These are phyloP conservation scores for Pseudochirops cupreus DNA, from an alignment of 2,797 vertebrate genomes.

Conservation along the genomic window DNA sequence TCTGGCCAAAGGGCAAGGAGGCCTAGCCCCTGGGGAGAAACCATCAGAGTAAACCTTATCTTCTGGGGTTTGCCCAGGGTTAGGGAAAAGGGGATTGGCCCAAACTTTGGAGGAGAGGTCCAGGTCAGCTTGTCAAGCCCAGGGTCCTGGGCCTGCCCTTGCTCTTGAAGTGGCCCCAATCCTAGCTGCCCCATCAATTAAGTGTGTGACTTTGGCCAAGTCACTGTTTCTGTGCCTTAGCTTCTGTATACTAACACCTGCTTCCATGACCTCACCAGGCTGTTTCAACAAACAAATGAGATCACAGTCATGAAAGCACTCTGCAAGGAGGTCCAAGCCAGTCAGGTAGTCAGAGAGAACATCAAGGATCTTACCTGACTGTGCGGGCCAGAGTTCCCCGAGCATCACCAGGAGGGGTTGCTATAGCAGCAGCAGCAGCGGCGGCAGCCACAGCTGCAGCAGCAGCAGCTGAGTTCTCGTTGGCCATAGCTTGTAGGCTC, in stretches of 20 bases:
- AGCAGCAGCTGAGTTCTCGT: constrained; percentile 81
- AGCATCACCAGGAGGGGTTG: constrained; percentile 83
- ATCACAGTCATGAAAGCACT: not conserved
- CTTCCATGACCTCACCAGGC: constrained; percentile 2
- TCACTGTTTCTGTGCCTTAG: constrained; percentile 14
- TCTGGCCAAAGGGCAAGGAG: not conserved
- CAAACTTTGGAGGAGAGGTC: not conserved
- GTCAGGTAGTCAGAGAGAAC: not conserved
- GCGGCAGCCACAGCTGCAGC: constrained; percentile 77
- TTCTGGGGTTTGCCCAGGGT: constrained; percentile 10
- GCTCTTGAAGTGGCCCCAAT: not conserved
- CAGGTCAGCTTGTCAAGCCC: not conserved
- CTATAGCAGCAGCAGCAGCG: constrained; percentile 78
- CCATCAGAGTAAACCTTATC: not conserved
- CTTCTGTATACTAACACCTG: not conserved
- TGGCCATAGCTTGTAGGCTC: constrained; percentile 86
- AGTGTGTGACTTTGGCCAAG: not conserved
- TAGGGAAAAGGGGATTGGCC: not conserved
- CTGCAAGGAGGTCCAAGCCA: not conserved
- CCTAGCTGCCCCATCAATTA: not conserved
- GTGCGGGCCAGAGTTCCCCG: constrained; percentile 82
- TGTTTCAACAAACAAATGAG: not conserved
- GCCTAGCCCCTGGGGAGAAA: not conserved
- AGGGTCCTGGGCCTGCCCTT: not conserved
- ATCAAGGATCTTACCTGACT: constrained; percentile 84